Percentiles rank a stretch among this genome's conserved stretches.
These are phyloP conservation scores for Ceratina australensis DNA, from an alignment of 1,140 invertebrate genomes.

Conservation along the genomic window DNA sequence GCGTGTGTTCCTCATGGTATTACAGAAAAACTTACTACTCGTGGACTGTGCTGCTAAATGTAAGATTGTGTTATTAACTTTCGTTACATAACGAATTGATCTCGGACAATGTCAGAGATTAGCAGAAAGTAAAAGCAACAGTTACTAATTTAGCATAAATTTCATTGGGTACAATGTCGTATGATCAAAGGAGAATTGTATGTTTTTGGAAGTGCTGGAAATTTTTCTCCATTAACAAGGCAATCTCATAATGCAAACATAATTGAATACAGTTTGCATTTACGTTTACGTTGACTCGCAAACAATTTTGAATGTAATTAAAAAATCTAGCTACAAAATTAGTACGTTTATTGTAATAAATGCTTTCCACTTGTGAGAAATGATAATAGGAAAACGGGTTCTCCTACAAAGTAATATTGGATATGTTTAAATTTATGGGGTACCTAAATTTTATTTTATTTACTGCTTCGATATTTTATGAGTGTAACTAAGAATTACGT, in stretches of 20 bases:
- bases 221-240: not conserved
- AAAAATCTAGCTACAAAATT: constrained; percentile 53
- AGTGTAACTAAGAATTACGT: constrained; percentile 19
- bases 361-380: constrained; percentile 9
- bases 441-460: constrained; percentile 48
- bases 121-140: constrained; percentile 60
- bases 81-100: constrained; percentile 53
- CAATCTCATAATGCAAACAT: no score
- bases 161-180: constrained; percentile 48
- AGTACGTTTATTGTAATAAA: constrained; percentile 31
- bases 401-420: constrained; percentile 35
- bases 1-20: constrained; percentile 65
- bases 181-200: constrained; percentile 37
- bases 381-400: not conserved
- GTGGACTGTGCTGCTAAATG: constrained; percentile 69
- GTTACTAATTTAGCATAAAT: constrained; percentile 58
- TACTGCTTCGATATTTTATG: constrained; percentile 29
- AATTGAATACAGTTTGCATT: no score
- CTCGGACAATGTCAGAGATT: constrained; percentile 59
- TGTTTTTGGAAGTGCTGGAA: constrained; percentile 45
- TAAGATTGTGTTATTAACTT: constrained; percentile 68
- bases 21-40: constrained; percentile 67
- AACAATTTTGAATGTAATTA: constrained; percentile 39
- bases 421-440: constrained; percentile 7
- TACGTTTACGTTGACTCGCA: constrained; percentile 45